Evolutionary conservation across 2,888 invertebrate species (phyloP).

Genomic region (Noctuana brunneofusca): DNA sequence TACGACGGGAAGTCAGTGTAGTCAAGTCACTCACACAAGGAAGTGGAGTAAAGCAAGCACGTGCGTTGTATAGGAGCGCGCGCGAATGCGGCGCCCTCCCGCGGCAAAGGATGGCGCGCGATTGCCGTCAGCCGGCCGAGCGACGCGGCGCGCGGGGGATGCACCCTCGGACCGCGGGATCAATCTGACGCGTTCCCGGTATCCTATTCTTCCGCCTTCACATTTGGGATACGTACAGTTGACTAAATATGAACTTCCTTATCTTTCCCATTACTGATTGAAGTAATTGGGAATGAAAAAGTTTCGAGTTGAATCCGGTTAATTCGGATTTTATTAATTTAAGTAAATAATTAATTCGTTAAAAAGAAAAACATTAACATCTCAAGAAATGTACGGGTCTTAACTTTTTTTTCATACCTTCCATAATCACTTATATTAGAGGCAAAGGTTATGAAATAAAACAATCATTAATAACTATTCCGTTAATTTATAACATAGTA

Average conservation of each 20-base stretch:
- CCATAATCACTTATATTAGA: not conserved
- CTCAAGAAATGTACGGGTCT: no score
- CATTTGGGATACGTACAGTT: slow-evolving; percentile 57
- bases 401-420: not conserved
- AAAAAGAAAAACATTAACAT: no score
- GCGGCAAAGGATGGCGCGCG: slow-evolving; percentile 78
- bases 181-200: slow-evolving; percentile 60
- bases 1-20: slow-evolving; percentile 37
- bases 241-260: slow-evolving; percentile 39
- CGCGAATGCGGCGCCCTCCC: slow-evolving; percentile 70
- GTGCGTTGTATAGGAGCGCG: slow-evolving; percentile 56
- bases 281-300: not conserved
- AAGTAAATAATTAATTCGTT: not conserved
- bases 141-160: slow-evolving; percentile 65
- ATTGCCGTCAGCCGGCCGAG: slow-evolving; percentile 57
- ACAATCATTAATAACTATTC: slow-evolving; percentile 53
- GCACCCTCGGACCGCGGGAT: slow-evolving; percentile 66
- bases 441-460: slow-evolving; percentile 52
- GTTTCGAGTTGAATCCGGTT: no score
- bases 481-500: slow-evolving; percentile 70
- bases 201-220: slow-evolving; percentile 52
- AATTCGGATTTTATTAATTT: not conserved
- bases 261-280: not conserved
- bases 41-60: slow-evolving; percentile 54
- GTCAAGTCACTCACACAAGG: slow-evolving; percentile 72